phyloP scores from a whole-genome alignment of 2,888 invertebrate species.

The Drosophila algonquin region DNA sequence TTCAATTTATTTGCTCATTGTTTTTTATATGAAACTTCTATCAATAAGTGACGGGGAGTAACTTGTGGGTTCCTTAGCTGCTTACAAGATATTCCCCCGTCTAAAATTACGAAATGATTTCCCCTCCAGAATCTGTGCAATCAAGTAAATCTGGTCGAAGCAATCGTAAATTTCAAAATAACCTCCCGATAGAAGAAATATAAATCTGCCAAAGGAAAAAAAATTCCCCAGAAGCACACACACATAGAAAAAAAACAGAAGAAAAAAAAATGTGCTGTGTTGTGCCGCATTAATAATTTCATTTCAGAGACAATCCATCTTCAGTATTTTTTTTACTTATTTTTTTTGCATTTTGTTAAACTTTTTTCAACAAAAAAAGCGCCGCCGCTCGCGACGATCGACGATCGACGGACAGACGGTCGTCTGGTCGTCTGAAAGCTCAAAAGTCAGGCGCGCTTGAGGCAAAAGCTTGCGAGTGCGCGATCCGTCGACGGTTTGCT shows the following conservation, averaged over 20 bases:
- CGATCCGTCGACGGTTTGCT: slow-evolving; percentile 41
- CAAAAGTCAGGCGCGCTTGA: slow-evolving; percentile 25
- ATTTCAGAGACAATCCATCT: slow-evolving; percentile 51
- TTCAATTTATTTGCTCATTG: background rate
- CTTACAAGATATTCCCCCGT: background rate
- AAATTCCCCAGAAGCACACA: slow-evolving; percentile 9
- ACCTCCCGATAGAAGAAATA: background rate
- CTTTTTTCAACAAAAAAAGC: slow-evolving; percentile 50
- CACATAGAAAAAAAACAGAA: slow-evolving; percentile 10
- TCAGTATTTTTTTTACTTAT: slow-evolving; percentile 10
- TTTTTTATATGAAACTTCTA: no score
- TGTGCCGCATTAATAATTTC: slow-evolving; percentile 54
- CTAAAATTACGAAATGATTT: background rate
- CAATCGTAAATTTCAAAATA: background rate
- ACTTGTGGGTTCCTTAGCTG: no score
- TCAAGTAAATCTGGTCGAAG: background rate
- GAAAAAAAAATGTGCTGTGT: slow-evolving; percentile 41
- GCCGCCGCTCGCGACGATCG: slow-evolving; percentile 45
- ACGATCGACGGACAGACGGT: background rate
- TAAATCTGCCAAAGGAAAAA: slow-evolving; percentile 8
- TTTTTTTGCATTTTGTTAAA: slow-evolving; percentile 47
- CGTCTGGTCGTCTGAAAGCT: slow-evolving; percentile 21
- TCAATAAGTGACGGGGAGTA: no score
- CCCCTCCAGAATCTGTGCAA: background rate
- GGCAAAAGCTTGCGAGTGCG: slow-evolving; percentile 70